phyloP scores from a whole-genome alignment of 2,113 vertebrate species.

The Osmerus mordax region DNA sequence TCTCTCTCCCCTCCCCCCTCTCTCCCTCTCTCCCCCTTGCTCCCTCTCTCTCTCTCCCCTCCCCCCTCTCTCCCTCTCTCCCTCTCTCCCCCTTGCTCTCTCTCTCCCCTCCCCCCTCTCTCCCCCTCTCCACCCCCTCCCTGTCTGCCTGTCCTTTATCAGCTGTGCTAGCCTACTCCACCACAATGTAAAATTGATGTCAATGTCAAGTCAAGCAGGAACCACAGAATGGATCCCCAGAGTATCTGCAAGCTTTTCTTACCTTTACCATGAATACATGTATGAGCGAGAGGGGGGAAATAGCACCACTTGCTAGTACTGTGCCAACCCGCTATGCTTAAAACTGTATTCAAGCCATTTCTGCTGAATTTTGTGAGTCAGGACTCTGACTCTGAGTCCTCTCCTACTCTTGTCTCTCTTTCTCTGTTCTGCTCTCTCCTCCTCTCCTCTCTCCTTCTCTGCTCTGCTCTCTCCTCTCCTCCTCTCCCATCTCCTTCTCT shows the following conservation, averaged over 20 bases:
- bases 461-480: background rate
- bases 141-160: too few species aligned
- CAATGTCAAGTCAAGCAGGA: slow-evolving; percentile 18
- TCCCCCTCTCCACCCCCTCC: slow-evolving; percentile 1
- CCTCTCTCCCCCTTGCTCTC: slow-evolving; percentile 11
- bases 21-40: slow-evolving; percentile 19
- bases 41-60: slow-evolving; percentile 6
- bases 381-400: background rate
- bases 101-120: background rate
- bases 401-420: background rate
- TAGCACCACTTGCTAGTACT: background rate
- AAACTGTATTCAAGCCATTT: too few species aligned
- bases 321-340: too few species aligned
- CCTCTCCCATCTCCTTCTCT: too few species aligned
- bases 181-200: slow-evolving; percentile 54
- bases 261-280: slow-evolving; percentile 30
- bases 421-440: background rate
- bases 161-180: background rate
- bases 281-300: slow-evolving; percentile 18
- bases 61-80: background rate
- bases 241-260: slow-evolving; percentile 32
- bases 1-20: slow-evolving; percentile 6
- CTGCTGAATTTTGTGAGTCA: too few species aligned
- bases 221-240: slow-evolving; percentile 15
- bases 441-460: background rate